Percentiles rank a stretch among this genome's conserved stretches.
Conservation (phyloP, 2,888 invertebrate genomes). For the Agrilus cyanescens region DNA sequence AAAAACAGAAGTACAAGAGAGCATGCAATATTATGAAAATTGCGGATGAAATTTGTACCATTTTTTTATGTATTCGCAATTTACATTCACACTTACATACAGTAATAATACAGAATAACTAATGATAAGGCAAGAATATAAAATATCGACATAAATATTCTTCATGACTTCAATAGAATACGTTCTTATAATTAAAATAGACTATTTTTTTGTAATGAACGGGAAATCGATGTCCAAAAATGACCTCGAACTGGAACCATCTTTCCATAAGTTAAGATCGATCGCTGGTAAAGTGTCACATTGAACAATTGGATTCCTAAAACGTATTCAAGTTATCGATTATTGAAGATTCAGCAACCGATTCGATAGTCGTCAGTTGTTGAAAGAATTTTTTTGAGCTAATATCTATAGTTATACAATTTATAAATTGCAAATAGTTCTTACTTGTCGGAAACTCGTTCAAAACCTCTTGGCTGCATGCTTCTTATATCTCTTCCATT, state of each 20-base stretch:
- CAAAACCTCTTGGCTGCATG: conserved; percentile 58
- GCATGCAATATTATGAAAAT: too few relatives aligned
- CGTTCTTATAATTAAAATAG: background rate
- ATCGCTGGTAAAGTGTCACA: conserved; percentile 47
- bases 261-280: conserved; percentile 52
- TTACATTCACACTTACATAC: too few relatives aligned
- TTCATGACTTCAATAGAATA: conserved; percentile 3
- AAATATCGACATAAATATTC: conserved; percentile 3
- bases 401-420: too few relatives aligned
- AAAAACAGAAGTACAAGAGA: too few relatives aligned
- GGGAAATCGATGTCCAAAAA: background rate
- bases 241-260: conserved; percentile 15
- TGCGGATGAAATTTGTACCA: too few relatives aligned
- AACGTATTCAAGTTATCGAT: conserved; percentile 18
- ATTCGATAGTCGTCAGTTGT: too few relatives aligned
- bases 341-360: too few relatives aligned
- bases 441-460: conserved; percentile 48
- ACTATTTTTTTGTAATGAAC: background rate
- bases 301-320: conserved; percentile 48
- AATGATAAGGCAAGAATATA: background rate
- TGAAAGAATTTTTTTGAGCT: too few relatives aligned
- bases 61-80: too few relatives aligned
- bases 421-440: conserved; percentile 16
- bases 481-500: conserved; percentile 57
- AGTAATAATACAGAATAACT: too few relatives aligned